These are phyloP conservation scores for Sander lucioperca DNA, from an alignment of 2,113 vertebrate species.

Conservation along the genomic window DNA sequence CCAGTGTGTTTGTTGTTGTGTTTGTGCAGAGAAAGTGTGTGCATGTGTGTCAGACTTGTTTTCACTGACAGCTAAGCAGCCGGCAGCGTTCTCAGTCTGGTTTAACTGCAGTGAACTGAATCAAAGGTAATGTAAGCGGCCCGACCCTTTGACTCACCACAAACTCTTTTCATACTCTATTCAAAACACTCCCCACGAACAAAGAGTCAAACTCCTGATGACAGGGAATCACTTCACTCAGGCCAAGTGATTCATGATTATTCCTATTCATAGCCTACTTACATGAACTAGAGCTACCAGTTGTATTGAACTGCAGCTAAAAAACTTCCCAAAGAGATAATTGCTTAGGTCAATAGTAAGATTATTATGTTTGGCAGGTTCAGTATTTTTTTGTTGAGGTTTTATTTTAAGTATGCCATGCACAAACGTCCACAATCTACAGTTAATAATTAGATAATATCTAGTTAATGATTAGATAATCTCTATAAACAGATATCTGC, in stretches of 20 bases:
- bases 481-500: no score
- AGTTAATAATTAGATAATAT: neutral
- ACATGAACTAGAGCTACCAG: conserved; percentile 53
- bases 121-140: conserved; percentile 42
- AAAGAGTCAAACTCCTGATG: conserved; percentile 51
- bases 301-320: conserved; percentile 11
- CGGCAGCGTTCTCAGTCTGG: conserved; percentile 57
- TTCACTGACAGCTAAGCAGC: conserved; percentile 44
- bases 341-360: neutral
- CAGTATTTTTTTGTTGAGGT: neutral
- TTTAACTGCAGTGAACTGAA: conserved; percentile 48
- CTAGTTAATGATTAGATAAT: no score
- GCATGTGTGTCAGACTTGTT: conserved; percentile 57
- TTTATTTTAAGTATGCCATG: neutral
- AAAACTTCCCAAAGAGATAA: neutral
- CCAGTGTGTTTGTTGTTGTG: conserved; percentile 28
- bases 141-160: conserved; percentile 65
- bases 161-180: conserved; percentile 41
- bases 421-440: neutral
- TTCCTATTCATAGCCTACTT: conserved; percentile 35
- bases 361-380: neutral
- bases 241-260: conserved; percentile 47
- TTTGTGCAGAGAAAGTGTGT: conserved; percentile 31
- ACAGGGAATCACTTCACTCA: conserved; percentile 28
- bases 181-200: conserved; percentile 37